A percentile compares a stretch with the other conserved stretches of the same genome.
Conservation (phyloP, 2,113 vertebrate genomes). For the Gymnorhina tibicen region DNA sequence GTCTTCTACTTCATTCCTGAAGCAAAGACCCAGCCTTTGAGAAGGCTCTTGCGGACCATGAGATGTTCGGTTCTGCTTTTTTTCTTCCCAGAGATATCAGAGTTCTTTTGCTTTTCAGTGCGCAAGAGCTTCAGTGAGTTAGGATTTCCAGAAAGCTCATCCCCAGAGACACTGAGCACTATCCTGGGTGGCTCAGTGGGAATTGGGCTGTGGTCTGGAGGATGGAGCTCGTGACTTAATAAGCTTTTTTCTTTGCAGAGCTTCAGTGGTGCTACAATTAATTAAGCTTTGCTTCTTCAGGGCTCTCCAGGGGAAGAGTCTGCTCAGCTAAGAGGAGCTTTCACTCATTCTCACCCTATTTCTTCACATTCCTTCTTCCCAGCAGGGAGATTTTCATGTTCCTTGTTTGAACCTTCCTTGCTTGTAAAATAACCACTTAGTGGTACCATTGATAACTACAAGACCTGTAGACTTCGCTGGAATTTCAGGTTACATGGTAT, state of each 20-base stretch:
- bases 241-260: not conserved
- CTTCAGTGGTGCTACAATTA: constrained; percentile 35
- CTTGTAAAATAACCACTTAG: not conserved
- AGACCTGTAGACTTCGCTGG: not conserved
- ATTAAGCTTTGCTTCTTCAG: constrained; percentile 33
- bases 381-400: not conserved
- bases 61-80: not conserved
- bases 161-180: not conserved
- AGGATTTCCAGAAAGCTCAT: not conserved
- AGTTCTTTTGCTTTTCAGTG: not conserved
- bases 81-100: not conserved
- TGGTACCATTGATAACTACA: not conserved
- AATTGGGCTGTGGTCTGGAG: not conserved
- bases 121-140: not conserved
- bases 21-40: not conserved
- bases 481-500: not conserved
- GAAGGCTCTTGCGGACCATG: not conserved
- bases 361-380: not conserved
- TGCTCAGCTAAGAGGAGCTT: not conserved
- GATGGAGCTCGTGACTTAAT: constrained; percentile 5
- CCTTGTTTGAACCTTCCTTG: not conserved
- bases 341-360: not conserved
- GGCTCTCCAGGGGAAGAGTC: not conserved
- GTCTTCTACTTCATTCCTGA: not conserved
- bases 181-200: not conserved